Evolutionary conservation across 35 echinoderm and acorn worm species (phyloP).

Genomic region (Ptychodera flava): DNA sequence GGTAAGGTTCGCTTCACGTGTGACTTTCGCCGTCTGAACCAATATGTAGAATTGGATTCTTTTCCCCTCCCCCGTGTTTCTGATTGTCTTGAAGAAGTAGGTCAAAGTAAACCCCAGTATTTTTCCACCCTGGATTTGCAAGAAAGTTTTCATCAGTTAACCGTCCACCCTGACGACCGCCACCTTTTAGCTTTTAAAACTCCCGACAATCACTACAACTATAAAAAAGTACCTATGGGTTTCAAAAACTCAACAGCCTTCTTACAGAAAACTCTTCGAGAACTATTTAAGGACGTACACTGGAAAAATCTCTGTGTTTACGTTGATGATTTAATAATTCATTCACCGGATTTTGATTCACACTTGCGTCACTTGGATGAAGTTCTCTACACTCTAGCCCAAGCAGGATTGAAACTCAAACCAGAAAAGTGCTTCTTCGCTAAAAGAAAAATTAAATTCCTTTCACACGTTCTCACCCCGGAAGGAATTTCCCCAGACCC

Average conservation of each 20-base stretch:
- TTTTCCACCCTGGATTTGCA: background rate
- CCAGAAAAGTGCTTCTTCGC: conserved; percentile 17
- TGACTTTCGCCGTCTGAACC: background rate
- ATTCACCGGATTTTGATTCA: background rate
- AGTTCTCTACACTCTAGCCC: background rate
- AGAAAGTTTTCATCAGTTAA: background rate
- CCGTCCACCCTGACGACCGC: background rate
- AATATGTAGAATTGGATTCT: background rate
- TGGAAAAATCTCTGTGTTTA: background rate
- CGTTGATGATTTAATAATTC: background rate
- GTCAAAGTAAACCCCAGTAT: background rate
- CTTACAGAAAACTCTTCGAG: background rate
- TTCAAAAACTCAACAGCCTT: background rate
- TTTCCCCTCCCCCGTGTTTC: background rate
- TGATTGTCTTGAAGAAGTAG: background rate
- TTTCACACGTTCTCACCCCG: background rate
- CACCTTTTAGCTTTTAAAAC: background rate
- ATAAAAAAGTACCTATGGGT: background rate
- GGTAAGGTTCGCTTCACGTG: background rate
- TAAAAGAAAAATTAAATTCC: background rate
- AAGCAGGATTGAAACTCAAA: conserved; percentile 8
- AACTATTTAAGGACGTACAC: background rate
- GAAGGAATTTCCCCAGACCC: conserved; percentile 16
- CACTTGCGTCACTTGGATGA: background rate
- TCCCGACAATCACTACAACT: background rate